A percentile compares a stretch with the other conserved stretches of the same genome.
Evolutionary conservation across 2,797 vertebrate genomes (phyloP).

Genomic region (Acanthurus lineatus): DNA sequence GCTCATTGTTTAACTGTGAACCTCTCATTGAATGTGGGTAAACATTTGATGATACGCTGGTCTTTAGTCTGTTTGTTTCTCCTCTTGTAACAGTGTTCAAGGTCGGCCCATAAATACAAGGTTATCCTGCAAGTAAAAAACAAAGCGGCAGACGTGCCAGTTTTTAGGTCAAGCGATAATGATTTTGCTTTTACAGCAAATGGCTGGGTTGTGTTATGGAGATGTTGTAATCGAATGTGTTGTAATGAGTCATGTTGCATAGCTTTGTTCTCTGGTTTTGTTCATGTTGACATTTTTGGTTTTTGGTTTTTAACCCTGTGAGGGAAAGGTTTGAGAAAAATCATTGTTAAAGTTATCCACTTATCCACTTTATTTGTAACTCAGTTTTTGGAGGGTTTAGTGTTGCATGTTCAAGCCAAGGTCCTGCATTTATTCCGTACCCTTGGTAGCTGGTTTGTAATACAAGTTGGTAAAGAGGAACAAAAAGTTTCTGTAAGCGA

Average conservation of each 20-base stretch:
- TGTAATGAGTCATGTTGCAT: background rate
- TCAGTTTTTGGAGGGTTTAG: no score
- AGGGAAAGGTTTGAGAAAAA: no score
- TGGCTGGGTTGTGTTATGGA: conserved; percentile 7
- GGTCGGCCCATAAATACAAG: conserved; percentile 66
- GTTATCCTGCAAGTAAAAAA: conserved; percentile 62
- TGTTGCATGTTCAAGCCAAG: no score
- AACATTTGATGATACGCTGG: conserved; percentile 37
- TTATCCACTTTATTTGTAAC: no score
- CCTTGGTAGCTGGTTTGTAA: no score
- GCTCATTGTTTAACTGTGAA: conserved; percentile 67
- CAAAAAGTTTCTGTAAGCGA: no score
- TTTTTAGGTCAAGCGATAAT: conserved; percentile 21
- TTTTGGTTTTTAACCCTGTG: background rate
- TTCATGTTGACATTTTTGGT: background rate
- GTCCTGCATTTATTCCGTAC: no score
- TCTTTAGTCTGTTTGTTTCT: conserved; percentile 58
- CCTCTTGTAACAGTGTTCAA: conserved; percentile 67
- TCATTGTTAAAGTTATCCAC: no score
- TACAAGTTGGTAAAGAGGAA: no score
- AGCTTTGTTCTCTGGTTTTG: background rate
- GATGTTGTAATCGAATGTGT: background rate
- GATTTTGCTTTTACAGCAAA: conserved; percentile 1
- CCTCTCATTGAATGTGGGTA: conserved; percentile 51
- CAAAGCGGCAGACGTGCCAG: conserved; percentile 53